Percentiles rank a stretch among this genome's conserved stretches.
Evolutionary conservation across 2,888 invertebrate species (phyloP).

Genomic region (Mesoligia furuncula): DNA sequence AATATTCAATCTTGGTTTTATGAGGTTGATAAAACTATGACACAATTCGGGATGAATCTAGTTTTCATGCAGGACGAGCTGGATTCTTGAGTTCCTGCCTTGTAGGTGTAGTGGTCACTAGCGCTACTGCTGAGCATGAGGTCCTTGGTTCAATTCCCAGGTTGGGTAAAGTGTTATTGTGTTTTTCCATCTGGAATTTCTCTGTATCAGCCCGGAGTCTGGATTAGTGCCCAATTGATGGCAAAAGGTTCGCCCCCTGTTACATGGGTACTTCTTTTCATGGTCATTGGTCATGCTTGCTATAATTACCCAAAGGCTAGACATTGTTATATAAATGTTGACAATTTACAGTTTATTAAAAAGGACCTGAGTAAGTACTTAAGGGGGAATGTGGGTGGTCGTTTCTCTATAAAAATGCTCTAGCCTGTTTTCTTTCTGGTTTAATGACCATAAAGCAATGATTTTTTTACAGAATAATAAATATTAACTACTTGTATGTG

Average conservation of each 20-base stretch:
- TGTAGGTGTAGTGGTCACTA: neutral
- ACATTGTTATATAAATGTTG: neutral
- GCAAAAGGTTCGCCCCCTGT: neutral
- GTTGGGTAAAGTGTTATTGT: neutral
- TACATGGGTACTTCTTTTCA: neutral
- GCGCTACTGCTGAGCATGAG: neutral
- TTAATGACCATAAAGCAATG: too few species aligned
- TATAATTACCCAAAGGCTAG: neutral
- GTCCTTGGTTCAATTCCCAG: neutral
- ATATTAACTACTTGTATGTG: too few species aligned
- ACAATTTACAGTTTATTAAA: neutral
- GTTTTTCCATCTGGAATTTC: neutral
- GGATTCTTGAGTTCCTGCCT: neutral
- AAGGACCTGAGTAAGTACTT: too few species aligned
- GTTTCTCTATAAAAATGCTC: too few species aligned
- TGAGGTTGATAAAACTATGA: slow-evolving; percentile 1
- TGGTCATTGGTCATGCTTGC: neutral
- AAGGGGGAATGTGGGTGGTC: too few species aligned
- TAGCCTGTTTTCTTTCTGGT: too few species aligned
- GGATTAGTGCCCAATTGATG: neutral
- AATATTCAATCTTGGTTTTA: slow-evolving; percentile 26
- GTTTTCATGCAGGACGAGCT: neutral
- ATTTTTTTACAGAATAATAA: too few species aligned
- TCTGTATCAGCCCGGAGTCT: neutral
- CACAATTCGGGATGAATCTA: neutral